Percentiles rank a stretch among this genome's conserved stretches.
Evolutionary conservation across 1,140 invertebrate species (phyloP).

Genomic region (Leguminivora glycinivorella): DNA sequence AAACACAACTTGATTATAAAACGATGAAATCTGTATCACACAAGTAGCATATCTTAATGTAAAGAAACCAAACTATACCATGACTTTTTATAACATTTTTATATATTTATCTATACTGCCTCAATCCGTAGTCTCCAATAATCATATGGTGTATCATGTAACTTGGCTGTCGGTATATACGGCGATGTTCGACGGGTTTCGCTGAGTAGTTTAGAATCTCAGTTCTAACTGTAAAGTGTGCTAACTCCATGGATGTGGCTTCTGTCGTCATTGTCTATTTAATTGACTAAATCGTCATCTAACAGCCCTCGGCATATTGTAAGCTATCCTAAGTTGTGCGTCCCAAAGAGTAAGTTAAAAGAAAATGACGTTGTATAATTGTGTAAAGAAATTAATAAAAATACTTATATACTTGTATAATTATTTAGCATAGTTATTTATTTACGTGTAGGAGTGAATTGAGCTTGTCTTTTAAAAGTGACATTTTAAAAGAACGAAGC

Average conservation of each 20-base stretch:
- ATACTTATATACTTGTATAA: constrained; percentile 72
- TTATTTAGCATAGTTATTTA: constrained; percentile 76
- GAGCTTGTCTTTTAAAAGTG: constrained; percentile 73
- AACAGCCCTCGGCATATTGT: constrained; percentile 34
- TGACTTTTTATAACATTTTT: constrained; percentile 62
- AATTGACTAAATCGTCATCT: constrained; percentile 24
- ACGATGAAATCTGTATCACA: background rate
- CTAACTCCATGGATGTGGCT: constrained; percentile 3
- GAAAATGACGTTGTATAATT: constrained; percentile 72
- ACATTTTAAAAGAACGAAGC: constrained; percentile 72
- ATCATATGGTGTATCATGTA: constrained; percentile 4
- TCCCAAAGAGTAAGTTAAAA: constrained; percentile 74
- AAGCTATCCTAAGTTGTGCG: constrained; percentile 68
- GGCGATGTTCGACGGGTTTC: background rate
- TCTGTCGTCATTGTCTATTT: constrained; percentile 25
- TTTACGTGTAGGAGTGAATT: constrained; percentile 52
- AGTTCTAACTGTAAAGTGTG: constrained; percentile 25
- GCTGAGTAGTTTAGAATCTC: constrained; percentile 23
- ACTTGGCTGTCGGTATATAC: constrained; percentile 21
- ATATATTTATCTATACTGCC: constrained; percentile 39
- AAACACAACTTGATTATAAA: background rate
- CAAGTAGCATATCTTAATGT: constrained; percentile 17
- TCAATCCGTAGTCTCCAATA: constrained; percentile 18
- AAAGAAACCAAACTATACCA: constrained; percentile 57
- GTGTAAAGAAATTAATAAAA: constrained; percentile 70